Base-by-base conservation (phyloP, 30 jellyfish, hydroid and myxozoan genomes). In the Cassiopea andromeda region DNA sequence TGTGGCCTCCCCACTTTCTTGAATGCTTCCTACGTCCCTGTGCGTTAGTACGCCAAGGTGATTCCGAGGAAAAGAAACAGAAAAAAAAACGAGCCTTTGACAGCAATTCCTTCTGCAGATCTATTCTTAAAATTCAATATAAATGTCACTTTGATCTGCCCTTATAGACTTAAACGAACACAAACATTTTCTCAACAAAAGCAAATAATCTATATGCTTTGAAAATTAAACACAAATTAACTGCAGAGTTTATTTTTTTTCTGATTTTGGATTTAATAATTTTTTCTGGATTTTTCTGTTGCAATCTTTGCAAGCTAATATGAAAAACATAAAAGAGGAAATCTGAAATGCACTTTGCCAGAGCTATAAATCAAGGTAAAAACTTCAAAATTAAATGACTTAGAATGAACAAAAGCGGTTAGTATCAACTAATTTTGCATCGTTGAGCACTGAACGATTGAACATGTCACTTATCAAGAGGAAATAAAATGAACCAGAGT, bases 91-190 rank as follows among this genome's bases (percentile, higher is more conserved):
- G 15, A 6, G 16, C 44, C 15, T 48, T 69, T 87, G 85, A 76
- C 94, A 77, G 87, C 90, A 43, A 87, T 67, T 78, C 86, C 94
- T 87, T 69, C 94, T 87, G 94, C 94, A 87, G 90, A 78, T 87
- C 90, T 78, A 78, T 69, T 87, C 87, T 78, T 87, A 46, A 70
- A 77, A 61, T 77, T 64, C 73, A 46, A 77, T 43, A 54, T 54
- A 16, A 27, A 76, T 64, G 78, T 66, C 88, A 87, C 90, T 80
- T 87, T 77, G 82, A 77, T 69, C 90, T 87, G 94, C 85, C 90
- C 81, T 69, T 14, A 71, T 85, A 47, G 60, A 87, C 80, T 69
- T 73, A 19, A 67, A 66, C 27, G 48, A 77, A 87, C 93, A 75
- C 87, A 75, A 73, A 57, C 74, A 17, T 73, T 27, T 75, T 85